Conservation (phyloP, 2,797 vertebrate species). For the Enteromius radiatus region DNA sequence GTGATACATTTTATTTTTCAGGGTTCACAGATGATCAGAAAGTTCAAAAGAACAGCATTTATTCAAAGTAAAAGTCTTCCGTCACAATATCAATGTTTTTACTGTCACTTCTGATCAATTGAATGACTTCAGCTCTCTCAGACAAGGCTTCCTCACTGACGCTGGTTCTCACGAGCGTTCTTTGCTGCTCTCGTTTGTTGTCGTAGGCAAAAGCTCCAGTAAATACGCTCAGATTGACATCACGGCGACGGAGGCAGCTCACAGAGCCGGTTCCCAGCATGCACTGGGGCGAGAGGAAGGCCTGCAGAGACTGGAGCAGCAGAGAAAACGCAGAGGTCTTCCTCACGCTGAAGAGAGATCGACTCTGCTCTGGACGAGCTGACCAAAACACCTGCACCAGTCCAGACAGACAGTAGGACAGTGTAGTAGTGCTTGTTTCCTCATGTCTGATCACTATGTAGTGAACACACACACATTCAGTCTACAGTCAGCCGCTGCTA, state of each 20-base stretch:
- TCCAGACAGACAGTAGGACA: background rate
- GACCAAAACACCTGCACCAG: slow-evolving; percentile 1
- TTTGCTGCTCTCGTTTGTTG: slow-evolving; percentile 28
- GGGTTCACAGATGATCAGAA: too few relatives aligned
- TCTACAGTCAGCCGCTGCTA: background rate
- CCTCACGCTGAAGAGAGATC: background rate
- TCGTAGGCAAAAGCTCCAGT: slow-evolving; percentile 80
- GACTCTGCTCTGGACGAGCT: background rate
- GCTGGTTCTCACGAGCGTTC: background rate
- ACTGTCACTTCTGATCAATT: background rate
- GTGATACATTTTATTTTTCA: too few relatives aligned
- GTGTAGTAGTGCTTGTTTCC: background rate
- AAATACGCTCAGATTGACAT: slow-evolving; percentile 91
- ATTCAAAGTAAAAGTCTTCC: background rate
- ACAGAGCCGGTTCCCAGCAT: slow-evolving; percentile 86
- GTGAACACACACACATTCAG: background rate
- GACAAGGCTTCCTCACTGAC: background rate
- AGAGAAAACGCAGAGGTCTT: slow-evolving; percentile 74
- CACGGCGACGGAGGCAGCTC: slow-evolving; percentile 85
- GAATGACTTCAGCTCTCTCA: background rate
- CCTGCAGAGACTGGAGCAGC: slow-evolving; percentile 83
- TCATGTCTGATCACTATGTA: background rate
- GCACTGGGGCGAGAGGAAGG: slow-evolving; percentile 86
- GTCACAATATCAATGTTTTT: background rate
- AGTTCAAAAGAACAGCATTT: slow-evolving; percentile 1